Percentiles rank a stretch among this genome's conserved stretches.
phyloP scores from a whole-genome alignment of 2,113 vertebrate species.

The Myocastor coypus region DNA sequence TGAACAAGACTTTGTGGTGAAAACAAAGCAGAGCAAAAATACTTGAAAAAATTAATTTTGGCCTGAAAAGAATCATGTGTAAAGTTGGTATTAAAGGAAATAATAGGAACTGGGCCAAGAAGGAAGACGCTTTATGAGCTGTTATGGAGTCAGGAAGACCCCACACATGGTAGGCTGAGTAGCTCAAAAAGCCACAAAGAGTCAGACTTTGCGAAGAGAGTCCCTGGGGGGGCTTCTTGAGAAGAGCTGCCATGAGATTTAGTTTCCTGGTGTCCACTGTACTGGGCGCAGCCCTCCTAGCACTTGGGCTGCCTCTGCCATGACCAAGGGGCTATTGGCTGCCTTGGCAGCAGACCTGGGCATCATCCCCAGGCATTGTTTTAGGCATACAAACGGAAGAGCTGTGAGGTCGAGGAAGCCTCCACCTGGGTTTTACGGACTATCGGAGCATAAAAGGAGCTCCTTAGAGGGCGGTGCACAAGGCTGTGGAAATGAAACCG shows the following conservation, averaged over 20 bases:
- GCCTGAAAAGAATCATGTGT: neutral
- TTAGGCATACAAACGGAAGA: neutral
- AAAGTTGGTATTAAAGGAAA: neutral
- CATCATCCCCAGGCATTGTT: neutral
- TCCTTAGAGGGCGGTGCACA: neutral
- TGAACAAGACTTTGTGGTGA: no score
- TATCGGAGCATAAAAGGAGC: neutral
- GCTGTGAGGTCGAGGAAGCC: neutral
- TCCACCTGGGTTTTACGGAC: neutral
- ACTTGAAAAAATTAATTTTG: neutral
- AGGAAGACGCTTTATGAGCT: neutral
- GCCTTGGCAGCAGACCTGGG: neutral
- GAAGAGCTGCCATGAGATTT: neutral
- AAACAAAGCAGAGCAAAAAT: no score
- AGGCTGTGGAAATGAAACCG: neutral
- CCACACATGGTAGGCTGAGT: neutral
- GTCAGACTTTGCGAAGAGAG: neutral
- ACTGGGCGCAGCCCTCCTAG: neutral
- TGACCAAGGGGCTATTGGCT: neutral
- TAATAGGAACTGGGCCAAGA: neutral
- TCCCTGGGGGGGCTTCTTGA: neutral
- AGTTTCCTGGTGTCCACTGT: no score
- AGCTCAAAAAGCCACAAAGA: no score
- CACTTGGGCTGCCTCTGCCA: neutral
- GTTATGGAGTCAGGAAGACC: neutral